Percentiles rank a stretch among this genome's conserved stretches.
Evolutionary conservation across 35 echinoderm and acorn worm genomes (phyloP).

Genomic region (Patiria miniata): DNA sequence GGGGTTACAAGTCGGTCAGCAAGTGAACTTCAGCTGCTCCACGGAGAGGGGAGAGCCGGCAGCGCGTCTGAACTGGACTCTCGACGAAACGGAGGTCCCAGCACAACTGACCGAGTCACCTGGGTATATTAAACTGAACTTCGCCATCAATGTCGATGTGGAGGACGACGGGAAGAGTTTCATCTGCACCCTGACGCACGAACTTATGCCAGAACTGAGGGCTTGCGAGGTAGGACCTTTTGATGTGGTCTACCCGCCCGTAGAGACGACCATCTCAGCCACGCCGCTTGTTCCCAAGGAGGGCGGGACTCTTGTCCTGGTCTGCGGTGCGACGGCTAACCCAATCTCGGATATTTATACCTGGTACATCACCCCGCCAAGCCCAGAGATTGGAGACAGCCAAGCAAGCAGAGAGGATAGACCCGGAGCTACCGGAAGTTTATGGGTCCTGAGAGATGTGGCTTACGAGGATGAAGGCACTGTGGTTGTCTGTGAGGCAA

Average conservation of each 20-base stretch:
- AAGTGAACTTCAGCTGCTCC: neutral
- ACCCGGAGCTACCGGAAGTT: too few species aligned
- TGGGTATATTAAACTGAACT: neutral
- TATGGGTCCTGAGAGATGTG: neutral
- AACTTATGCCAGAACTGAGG: neutral
- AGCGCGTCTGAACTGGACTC: neutral
- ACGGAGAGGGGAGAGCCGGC: slow-evolving; percentile 9
- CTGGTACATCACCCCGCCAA: slow-evolving; percentile 16
- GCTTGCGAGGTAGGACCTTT: slow-evolving; percentile 19
- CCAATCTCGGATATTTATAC: neutral
- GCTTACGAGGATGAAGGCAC: neutral
- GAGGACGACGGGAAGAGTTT: neutral
- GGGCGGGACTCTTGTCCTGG: neutral
- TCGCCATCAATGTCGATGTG: neutral
- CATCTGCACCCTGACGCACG: slow-evolving; percentile 1
- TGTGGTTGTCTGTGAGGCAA: neutral
- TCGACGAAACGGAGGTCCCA: neutral
- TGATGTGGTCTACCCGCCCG: slow-evolving; percentile 20
- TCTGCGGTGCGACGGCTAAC: slow-evolving; percentile 4
- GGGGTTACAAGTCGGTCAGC: neutral
- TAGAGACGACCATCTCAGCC: neutral
- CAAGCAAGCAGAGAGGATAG: neutral
- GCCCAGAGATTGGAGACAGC: neutral
- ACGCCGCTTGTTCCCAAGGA: neutral
- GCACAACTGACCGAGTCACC: neutral